phyloP scores from a whole-genome alignment of 2,888 invertebrate genomes.

The Mesorhabditis spiculigera region DNA sequence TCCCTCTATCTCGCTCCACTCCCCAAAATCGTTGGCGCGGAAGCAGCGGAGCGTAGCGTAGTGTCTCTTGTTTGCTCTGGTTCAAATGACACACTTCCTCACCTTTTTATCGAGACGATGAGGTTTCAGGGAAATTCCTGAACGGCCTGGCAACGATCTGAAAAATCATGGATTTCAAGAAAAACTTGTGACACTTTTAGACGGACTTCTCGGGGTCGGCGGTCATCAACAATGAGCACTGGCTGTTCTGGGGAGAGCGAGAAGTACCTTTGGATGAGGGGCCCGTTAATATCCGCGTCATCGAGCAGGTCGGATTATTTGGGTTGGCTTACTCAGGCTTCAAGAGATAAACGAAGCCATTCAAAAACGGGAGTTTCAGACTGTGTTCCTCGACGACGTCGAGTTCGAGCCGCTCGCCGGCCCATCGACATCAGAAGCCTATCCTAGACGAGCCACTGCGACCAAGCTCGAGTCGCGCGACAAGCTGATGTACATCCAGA shows the following conservation, averaged over 20 bases:
- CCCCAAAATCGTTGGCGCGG: not conserved
- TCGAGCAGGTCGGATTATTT: slow-evolving; percentile 32
- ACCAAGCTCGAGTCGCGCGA: slow-evolving; percentile 91
- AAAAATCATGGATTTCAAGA: no score
- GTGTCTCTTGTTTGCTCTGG: not conserved
- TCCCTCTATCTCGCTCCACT: not conserved
- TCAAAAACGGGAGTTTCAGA: slow-evolving; percentile 64
- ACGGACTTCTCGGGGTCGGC: no score
- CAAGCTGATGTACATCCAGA: slow-evolving; percentile 98
- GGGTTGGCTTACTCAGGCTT: not conserved
- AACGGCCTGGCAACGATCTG: not conserved
- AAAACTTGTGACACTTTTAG: no score
- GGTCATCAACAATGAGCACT: no score
- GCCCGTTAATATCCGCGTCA: slow-evolving; percentile 28
- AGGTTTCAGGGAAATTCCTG: not conserved
- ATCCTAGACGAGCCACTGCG: slow-evolving; percentile 83
- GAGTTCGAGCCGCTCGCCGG: slow-evolving; percentile 94
- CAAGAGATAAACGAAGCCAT: not conserved
- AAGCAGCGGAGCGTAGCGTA: not conserved
- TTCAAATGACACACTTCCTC: not conserved
- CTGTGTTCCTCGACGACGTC: slow-evolving; percentile 96
- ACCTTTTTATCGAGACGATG: not conserved
- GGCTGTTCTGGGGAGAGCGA: slow-evolving; percentile 91
- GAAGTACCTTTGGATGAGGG: slow-evolving; percentile 23
- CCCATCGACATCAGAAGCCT: slow-evolving; percentile 76